Evolutionary conservation across 2,113 vertebrate genomes (phyloP).

Genomic region (Hyperopisus bebe): DNA sequence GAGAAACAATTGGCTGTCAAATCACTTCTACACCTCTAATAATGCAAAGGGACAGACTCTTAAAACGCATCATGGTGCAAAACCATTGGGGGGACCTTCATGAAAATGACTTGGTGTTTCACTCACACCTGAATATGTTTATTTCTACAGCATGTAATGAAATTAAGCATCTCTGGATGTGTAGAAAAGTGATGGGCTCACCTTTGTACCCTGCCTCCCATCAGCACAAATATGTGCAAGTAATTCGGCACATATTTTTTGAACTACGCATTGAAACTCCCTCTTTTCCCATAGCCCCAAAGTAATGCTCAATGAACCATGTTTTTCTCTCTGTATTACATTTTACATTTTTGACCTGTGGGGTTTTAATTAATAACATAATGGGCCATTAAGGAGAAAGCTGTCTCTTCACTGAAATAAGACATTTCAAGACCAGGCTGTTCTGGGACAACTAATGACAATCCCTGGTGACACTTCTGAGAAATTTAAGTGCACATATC

Average conservation of each 20-base stretch:
- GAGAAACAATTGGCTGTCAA: neutral
- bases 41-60: neutral
- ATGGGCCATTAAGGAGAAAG: neutral
- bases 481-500: neutral
- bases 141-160: neutral
- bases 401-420: neutral
- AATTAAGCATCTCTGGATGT: neutral
- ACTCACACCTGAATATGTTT: neutral
- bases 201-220: neutral
- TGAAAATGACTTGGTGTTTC: neutral
- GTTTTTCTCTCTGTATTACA: neutral
- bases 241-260: neutral
- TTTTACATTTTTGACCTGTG: neutral
- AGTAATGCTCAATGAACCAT: neutral
- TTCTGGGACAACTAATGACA: neutral
- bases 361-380: neutral
- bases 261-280: neutral
- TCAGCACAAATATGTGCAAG: neutral
- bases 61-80: neutral
- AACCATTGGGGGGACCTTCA: neutral
- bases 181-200: neutral
- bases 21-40: neutral
- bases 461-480: neutral
- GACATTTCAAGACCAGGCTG: neutral
- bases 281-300: neutral